These are phyloP conservation scores for Cassiopea andromeda DNA, from an alignment of 30 jellyfish, hydroid and myxozoan species.

Conservation along the genomic window DNA sequence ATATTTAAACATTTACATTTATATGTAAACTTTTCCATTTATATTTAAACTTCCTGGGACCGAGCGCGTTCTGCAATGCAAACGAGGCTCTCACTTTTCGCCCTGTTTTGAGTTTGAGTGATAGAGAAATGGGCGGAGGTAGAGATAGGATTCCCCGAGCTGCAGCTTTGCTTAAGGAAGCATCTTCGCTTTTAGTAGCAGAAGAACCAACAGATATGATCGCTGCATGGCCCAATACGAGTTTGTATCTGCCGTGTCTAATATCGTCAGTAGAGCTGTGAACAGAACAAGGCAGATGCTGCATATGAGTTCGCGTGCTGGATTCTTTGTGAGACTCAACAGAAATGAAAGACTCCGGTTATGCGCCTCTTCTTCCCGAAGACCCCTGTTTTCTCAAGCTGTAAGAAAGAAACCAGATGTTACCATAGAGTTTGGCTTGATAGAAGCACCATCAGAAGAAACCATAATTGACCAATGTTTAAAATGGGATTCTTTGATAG, in stretches of 20 bases:
- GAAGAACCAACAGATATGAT: conserved; percentile 22
- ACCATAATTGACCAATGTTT: background rate
- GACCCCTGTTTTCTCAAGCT: conserved; percentile 13
- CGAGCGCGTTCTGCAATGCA: conserved; percentile 30
- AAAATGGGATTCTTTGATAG: conserved; percentile 9
- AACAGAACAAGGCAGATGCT: conserved; percentile 51
- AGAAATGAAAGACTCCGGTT: conserved; percentile 43
- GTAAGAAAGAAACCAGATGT: conserved; percentile 10
- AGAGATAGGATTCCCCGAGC: conserved; percentile 24
- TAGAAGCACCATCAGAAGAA: conserved; percentile 8
- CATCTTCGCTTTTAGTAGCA: conserved; percentile 44
- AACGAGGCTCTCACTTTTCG: conserved; percentile 52
- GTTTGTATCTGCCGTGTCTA: conserved; percentile 30
- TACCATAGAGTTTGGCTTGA: background rate
- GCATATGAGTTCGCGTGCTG: conserved; percentile 38
- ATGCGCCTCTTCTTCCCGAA: conserved; percentile 19
- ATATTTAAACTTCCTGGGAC: conserved; percentile 25
- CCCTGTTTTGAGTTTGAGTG: background rate
- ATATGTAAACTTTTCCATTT: background rate
- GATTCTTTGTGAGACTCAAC: conserved; percentile 27
- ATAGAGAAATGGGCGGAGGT: conserved; percentile 29
- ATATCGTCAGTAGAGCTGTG: conserved; percentile 29
- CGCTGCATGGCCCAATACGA: conserved; percentile 9
- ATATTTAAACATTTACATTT: background rate
- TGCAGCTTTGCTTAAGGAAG: conserved; percentile 65